Percentiles rank a stretch among this genome's conserved stretches.
Evolutionary conservation across 2,113 vertebrate genomes (phyloP).

Genomic region (Labeo catla): DNA sequence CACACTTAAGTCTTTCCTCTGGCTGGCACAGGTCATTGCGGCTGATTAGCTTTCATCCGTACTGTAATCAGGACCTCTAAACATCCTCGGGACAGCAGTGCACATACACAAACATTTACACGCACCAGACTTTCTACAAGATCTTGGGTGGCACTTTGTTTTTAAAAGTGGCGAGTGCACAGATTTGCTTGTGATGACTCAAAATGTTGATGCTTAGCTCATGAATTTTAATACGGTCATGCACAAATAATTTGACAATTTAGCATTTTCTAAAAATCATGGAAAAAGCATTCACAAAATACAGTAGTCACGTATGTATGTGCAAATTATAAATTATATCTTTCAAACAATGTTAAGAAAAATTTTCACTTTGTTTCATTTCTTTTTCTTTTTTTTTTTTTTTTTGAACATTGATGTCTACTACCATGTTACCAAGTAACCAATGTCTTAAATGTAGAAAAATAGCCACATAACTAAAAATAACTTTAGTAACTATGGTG

Average conservation of each 20-base stretch:
- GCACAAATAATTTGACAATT: neutral
- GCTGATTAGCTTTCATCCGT: conserved; percentile 40
- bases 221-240: neutral
- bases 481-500: neutral
- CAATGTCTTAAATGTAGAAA: neutral
- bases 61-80: conserved; percentile 36
- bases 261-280: neutral
- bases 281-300: too few relatives aligned
- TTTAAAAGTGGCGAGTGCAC: neutral
- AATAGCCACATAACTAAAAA: neutral
- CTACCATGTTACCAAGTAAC: neutral
- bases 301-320: too few relatives aligned
- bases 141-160: neutral
- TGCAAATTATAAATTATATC: too few relatives aligned
- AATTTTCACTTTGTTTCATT: too few relatives aligned
- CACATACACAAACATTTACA: neutral
- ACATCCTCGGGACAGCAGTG: conserved; percentile 24
- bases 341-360: too few relatives aligned
- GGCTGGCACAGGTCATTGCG: conserved; percentile 30
- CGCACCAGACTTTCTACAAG: neutral
- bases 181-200: neutral
- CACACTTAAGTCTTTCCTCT: conserved; percentile 1
- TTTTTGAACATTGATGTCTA: neutral
- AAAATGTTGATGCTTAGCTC: neutral
- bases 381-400: too few relatives aligned